phyloP scores from a whole-genome alignment of 2,797 vertebrate species.

The Thunnus albacares region DNA sequence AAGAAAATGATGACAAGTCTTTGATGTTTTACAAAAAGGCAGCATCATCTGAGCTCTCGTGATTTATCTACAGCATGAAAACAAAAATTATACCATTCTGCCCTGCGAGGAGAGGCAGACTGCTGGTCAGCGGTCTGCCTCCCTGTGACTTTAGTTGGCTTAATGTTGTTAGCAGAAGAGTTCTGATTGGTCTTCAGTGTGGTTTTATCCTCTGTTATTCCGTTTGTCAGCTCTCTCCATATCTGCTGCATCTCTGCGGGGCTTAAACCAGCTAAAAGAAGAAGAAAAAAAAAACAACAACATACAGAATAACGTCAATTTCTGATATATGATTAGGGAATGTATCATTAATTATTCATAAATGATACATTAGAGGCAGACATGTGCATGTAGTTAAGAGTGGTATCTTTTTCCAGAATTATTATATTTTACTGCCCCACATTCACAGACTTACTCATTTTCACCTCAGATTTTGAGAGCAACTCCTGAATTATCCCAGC shows the following conservation, averaged over 20 bases:
- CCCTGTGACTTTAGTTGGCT: slow-evolving; percentile 87
- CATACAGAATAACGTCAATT: background rate
- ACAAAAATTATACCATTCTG: slow-evolving; percentile 86
- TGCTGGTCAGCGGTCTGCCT: slow-evolving; percentile 86
- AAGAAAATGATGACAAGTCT: slow-evolving; percentile 57
- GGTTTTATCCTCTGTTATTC: slow-evolving; percentile 88
- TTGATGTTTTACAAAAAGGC: slow-evolving; percentile 71
- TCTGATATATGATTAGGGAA: background rate
- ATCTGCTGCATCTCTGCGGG: slow-evolving; percentile 93
- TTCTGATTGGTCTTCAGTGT: slow-evolving; percentile 86
- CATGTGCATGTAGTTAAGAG: too few species aligned
- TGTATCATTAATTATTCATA: background rate
- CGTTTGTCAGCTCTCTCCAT: slow-evolving; percentile 93
- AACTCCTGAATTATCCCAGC: background rate
- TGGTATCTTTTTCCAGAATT: background rate
- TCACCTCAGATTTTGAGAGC: background rate
- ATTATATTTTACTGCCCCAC: background rate
- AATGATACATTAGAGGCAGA: background rate
- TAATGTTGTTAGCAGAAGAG: slow-evolving; percentile 85
- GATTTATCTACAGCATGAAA: slow-evolving; percentile 13
- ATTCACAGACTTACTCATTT: background rate
- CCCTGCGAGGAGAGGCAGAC: slow-evolving; percentile 86
- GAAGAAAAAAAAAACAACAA: background rate
- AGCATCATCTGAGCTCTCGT: slow-evolving; percentile 16
- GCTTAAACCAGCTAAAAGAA: slow-evolving; percentile 86